Conservation (phyloP, 2,113 vertebrate species). For the Diadophis punctatus region DNA sequence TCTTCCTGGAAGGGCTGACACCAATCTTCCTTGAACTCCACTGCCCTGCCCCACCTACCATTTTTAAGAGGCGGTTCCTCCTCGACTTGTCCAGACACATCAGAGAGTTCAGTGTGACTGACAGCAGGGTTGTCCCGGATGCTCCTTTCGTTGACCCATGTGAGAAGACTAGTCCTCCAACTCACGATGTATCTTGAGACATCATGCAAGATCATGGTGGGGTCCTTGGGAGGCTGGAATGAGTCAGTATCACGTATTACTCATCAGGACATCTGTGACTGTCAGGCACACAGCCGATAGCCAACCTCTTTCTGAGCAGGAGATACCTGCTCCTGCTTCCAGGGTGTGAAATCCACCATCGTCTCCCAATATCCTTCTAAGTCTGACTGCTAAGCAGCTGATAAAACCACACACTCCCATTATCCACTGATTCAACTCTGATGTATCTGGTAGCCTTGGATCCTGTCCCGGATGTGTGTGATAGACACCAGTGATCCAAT, state of each 20-base stretch:
- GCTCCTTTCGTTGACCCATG: not conserved
- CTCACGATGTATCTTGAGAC: not conserved
- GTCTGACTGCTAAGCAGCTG: not conserved
- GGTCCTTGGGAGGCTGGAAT: not conserved
- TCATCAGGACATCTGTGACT: not conserved
- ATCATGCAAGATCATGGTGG: not conserved
- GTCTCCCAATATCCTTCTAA: not conserved
- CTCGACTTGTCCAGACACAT: not conserved
- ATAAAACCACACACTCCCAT: not conserved
- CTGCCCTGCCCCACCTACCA: not conserved
- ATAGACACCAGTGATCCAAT: not conserved
- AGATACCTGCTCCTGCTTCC: not conserved
- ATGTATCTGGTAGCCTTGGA: not conserved
- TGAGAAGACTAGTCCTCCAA: too few relatives aligned
- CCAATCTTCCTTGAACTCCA: not conserved
- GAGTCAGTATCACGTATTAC: not conserved
- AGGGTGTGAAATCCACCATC: not conserved
- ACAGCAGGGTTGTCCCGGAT: not conserved
- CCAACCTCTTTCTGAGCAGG: not conserved
- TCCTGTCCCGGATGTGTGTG: not conserved
- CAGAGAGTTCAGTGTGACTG: not conserved
- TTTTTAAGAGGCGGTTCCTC: not conserved
- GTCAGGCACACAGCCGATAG: not conserved
- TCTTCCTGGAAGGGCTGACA: not conserved
- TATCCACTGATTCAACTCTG: not conserved